Percentiles rank a stretch among this genome's conserved stretches.
phyloP scores from a whole-genome alignment of 2,797 vertebrate genomes.

The Coregonus sp. region DNA sequence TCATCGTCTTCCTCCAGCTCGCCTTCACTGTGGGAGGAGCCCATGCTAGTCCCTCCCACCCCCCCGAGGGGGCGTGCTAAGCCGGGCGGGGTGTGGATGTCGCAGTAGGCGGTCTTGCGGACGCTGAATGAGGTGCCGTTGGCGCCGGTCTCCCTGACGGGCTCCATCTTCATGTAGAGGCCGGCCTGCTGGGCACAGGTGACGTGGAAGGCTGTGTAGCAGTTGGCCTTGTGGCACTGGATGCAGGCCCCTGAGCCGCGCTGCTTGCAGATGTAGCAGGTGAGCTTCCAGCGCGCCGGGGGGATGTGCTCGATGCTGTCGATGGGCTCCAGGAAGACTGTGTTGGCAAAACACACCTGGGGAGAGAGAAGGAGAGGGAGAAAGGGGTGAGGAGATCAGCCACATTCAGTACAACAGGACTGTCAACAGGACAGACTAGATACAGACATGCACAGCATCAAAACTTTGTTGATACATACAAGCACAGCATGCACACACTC shows the following conservation, averaged over 20 bases:
- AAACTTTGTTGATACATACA: neutral
- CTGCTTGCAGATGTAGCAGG: constrained; percentile 99
- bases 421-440: neutral
- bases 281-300: constrained; percentile 96
- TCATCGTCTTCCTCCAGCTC: constrained; percentile 96
- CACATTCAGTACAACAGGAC: neutral
- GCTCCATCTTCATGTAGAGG: constrained; percentile 99
- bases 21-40: constrained; percentile 90
- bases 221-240: constrained; percentile 99
- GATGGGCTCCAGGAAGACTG: constrained; percentile 97
- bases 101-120: constrained; percentile 97
- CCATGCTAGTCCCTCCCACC: constrained; percentile 73
- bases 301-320: constrained; percentile 99
- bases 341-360: constrained; percentile 97
- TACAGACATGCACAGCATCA: neutral
- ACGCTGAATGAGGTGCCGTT: constrained; percentile 98
- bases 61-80: constrained; percentile 83
- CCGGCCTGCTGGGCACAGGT: constrained; percentile 98
- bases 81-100: constrained; percentile 96
- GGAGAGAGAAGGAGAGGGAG: constrained; percentile 5
- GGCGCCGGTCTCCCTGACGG: constrained; percentile 93
- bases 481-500: neutral
- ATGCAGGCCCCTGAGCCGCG: constrained; percentile 97
- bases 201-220: constrained; percentile 98
- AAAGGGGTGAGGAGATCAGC: neutral